A percentile compares a stretch with the other conserved stretches of the same genome.
Conservation (phyloP, 2,113 vertebrate species). For the Neodon shergylaensis region DNA sequence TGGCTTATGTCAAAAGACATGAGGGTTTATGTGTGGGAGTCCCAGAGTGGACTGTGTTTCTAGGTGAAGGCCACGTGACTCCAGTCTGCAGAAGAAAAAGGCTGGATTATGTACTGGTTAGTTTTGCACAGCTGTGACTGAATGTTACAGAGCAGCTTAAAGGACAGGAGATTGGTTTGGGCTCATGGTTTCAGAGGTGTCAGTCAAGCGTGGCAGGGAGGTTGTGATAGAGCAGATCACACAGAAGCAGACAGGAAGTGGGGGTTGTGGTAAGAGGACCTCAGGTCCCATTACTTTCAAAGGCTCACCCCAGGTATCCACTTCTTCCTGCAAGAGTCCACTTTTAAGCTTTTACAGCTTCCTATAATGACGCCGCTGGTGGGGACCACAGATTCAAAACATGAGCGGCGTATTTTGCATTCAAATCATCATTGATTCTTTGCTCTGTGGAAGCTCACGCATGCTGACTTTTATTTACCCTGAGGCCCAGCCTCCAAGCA, state of each 20-base stretch:
- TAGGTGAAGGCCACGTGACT: too few relatives aligned
- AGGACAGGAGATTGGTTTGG: not conserved
- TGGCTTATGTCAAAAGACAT: not conserved
- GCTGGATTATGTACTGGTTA: not conserved
- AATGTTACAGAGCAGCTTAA: not conserved
- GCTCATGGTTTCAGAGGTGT: not conserved
- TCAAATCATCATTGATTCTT: not conserved
- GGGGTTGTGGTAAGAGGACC: too few relatives aligned
- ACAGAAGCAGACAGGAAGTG: not conserved
- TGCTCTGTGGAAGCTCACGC: not conserved
- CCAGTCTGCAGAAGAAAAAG: not conserved
- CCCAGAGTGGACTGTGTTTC: not conserved
- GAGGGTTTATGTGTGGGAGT: not conserved
- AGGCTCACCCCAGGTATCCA: not conserved
- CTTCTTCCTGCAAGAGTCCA: not conserved
- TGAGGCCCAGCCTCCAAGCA: not conserved
- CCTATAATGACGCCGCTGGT: not conserved
- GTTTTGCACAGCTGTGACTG: not conserved
- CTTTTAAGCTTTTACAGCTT: not conserved
- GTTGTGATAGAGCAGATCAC: not conserved
- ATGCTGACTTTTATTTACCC: not conserved
- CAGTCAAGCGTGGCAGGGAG: not conserved
- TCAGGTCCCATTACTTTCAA: not conserved
- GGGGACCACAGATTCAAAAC: not conserved
- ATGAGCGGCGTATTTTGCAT: not conserved